Evolutionary conservation across 2,888 invertebrate genomes (phyloP).

Genomic region (Colletes collaris): DNA sequence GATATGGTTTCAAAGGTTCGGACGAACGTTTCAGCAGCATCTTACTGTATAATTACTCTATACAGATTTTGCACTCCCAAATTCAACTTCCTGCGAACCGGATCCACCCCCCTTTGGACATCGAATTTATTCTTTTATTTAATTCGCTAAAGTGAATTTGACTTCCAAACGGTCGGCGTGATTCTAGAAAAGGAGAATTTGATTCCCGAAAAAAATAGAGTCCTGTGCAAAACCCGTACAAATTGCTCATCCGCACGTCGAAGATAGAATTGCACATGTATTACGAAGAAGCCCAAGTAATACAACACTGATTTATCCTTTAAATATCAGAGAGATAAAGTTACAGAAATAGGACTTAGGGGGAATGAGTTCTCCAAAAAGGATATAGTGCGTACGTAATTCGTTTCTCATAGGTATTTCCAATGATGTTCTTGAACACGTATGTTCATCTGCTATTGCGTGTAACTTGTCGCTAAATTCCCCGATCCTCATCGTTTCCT

Average conservation of each 20-base stretch:
- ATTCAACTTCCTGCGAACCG: too few relatives aligned
- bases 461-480: conserved; percentile 37
- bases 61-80: too few relatives aligned
- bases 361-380: conserved; percentile 28
- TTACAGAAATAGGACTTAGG: conserved; percentile 7
- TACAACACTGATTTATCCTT: conserved; percentile 80
- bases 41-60: conserved; percentile 9
- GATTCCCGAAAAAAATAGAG: too few relatives aligned
- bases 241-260: conserved; percentile 68
- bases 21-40: conserved; percentile 10
- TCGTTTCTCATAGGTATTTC: conserved; percentile 51
- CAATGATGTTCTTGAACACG: conserved; percentile 31
- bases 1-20: not conserved
- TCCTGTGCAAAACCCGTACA: too few relatives aligned
- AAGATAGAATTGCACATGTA: conserved; percentile 70
- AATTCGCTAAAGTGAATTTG: too few relatives aligned
- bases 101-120: too few relatives aligned
- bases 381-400: conserved; percentile 52
- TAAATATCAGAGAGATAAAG: conserved; percentile 74
- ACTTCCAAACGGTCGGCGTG: too few relatives aligned
- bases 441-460: conserved; percentile 21
- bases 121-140: too few relatives aligned
- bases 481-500: conserved; percentile 64
- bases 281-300: conserved; percentile 81
- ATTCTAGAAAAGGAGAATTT: too few relatives aligned